phyloP scores from a whole-genome alignment of 2,888 invertebrate species.

The Lagria hirta region DNA sequence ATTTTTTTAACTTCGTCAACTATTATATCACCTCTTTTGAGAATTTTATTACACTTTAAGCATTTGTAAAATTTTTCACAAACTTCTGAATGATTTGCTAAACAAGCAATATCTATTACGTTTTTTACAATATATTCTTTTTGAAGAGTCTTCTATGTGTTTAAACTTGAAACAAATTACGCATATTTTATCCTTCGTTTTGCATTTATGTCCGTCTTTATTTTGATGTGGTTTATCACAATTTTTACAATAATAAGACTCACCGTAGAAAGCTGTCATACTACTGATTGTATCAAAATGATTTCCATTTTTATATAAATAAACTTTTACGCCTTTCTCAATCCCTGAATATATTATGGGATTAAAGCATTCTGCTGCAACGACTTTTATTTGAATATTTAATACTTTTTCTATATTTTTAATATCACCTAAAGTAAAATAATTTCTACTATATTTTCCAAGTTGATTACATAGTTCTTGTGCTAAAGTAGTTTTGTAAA shows the following conservation, averaged over 20 bases:
- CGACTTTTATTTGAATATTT: conserved; percentile 9
- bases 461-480: conserved; percentile 10
- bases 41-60: too few species aligned
- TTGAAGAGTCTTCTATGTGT: too few species aligned
- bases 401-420: conserved; percentile 1
- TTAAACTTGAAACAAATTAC: too few species aligned
- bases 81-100: too few species aligned
- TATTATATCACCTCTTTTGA: too few species aligned
- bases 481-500: conserved; percentile 9
- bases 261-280: conserved; percentile 18
- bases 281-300: conserved; percentile 17
- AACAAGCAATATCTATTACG: too few species aligned
- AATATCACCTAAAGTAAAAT: conserved; percentile 3
- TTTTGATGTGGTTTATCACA: conserved; percentile 16
- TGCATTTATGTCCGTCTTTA: conserved; percentile 10
- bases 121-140: too few species aligned
- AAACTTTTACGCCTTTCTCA: conserved; percentile 9
- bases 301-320: conserved; percentile 17
- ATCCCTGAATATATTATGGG: conserved; percentile 5
- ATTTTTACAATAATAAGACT: conserved; percentile 18
- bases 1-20: too few species aligned
- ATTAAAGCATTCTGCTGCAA: conserved; percentile 7
- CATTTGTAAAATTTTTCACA: too few species aligned
- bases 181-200: too few species aligned
- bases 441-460: conserved; percentile 10